These are phyloP conservation scores for Nibea albiflora DNA, from an alignment of 2,113 vertebrate species.

Conservation along the genomic window DNA sequence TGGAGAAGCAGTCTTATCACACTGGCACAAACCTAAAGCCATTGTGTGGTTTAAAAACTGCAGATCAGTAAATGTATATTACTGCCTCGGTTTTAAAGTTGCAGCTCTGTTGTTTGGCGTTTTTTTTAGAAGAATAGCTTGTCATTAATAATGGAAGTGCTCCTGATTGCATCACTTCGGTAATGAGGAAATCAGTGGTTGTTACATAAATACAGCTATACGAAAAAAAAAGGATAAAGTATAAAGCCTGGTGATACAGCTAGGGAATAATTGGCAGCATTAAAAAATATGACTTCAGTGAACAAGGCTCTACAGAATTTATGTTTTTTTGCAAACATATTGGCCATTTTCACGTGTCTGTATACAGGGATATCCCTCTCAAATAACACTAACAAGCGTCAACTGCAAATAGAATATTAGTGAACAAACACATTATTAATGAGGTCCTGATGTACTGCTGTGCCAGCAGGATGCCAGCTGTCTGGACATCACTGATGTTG, in stretches of 20 bases:
- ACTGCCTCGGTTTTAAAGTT: neutral
- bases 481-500: slow-evolving; percentile 58
- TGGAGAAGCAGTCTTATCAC: slow-evolving; percentile 13
- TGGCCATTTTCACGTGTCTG: slow-evolving; percentile 10
- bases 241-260: slow-evolving; percentile 7
- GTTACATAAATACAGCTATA: neutral
- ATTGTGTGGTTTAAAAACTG: neutral
- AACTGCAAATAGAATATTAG: slow-evolving; percentile 24
- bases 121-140: slow-evolving; percentile 5
- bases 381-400: slow-evolving; percentile 13
- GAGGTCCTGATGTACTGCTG: slow-evolving; percentile 62
- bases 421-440: slow-evolving; percentile 61
- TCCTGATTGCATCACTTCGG: slow-evolving; percentile 13
- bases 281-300: neutral
- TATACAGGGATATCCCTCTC: neutral
- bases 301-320: neutral
- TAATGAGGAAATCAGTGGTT: slow-evolving; percentile 21
- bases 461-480: slow-evolving; percentile 70
- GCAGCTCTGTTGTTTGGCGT: neutral
- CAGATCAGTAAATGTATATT: neutral
- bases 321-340: neutral
- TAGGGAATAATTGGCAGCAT: slow-evolving; percentile 13
- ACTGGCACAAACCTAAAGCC: neutral
- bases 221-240: slow-evolving; percentile 11
- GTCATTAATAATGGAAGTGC: slow-evolving; percentile 30